phyloP scores from a whole-genome alignment of 2,797 vertebrate species.

The Tadarida brasiliensis region DNA sequence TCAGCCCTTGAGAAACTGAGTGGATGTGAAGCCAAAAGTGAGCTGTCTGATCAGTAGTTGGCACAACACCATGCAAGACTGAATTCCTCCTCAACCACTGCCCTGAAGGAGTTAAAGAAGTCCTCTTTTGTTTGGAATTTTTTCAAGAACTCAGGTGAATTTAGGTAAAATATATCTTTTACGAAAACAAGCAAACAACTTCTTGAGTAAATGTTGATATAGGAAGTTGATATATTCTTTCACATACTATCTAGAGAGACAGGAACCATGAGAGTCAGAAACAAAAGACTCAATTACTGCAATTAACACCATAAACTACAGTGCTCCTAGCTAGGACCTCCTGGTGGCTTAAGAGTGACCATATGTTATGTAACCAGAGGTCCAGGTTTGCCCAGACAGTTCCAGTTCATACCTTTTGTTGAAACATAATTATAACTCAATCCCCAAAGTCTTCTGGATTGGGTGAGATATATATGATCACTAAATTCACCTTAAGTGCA shows the following conservation, averaged over 20 bases:
- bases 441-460: not conserved
- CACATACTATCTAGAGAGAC: not conserved
- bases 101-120: not conserved
- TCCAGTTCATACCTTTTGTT: not conserved
- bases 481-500: not conserved
- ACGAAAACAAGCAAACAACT: not conserved
- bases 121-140: not conserved
- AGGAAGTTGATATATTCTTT: not conserved
- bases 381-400: not conserved
- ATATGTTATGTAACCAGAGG: not conserved
- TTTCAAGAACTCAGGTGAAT: not conserved
- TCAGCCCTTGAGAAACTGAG: not conserved
- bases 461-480: not conserved
- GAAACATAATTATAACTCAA: not conserved
- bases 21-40: not conserved
- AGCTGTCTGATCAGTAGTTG: not conserved
- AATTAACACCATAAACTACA: not conserved
- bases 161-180: not conserved
- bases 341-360: not conserved
- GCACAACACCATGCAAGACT: not conserved
- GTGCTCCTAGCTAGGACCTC: not conserved
- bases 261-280: not conserved
- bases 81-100: not conserved
- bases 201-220: not conserved
- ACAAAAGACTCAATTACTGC: not conserved